Evolutionary conservation across 2,113 vertebrate genomes (phyloP).

Genomic region (Caloenas nicobarica): DNA sequence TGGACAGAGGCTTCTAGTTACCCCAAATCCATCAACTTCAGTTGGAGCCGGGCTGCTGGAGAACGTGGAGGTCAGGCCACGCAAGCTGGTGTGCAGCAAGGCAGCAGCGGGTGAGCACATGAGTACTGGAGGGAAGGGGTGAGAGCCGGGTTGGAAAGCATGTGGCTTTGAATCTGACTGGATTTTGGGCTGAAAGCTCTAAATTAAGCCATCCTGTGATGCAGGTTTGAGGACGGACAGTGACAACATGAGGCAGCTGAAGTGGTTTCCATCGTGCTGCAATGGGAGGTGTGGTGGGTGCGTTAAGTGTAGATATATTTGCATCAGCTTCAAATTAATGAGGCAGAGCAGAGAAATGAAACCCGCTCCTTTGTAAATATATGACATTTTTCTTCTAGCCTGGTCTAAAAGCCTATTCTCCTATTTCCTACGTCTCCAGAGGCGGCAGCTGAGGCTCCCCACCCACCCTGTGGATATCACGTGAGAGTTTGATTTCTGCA

Average conservation of each 20-base stretch:
- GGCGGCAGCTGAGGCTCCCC: background rate
- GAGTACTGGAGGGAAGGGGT: too few species aligned
- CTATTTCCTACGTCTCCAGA: background rate
- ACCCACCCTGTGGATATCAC: background rate
- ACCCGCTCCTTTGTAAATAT: background rate
- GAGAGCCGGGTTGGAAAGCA: background rate
- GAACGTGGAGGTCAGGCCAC: fast-evolving
- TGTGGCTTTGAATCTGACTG: constrained; percentile 11
- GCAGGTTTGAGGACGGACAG: background rate
- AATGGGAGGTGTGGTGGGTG: background rate
- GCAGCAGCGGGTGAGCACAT: background rate
- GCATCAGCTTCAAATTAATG: background rate
- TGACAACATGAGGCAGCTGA: background rate
- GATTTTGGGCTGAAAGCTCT: constrained; percentile 10
- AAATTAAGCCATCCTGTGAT: constrained; percentile 24
- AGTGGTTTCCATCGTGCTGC: fast-evolving
- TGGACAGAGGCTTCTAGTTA: background rate
- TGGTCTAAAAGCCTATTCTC: background rate
- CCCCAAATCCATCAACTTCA: background rate
- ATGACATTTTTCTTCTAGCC: background rate
- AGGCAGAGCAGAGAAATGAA: background rate
- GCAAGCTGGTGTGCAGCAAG: background rate
- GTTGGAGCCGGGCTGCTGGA: background rate
- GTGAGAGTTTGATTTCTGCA: background rate
- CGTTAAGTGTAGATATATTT: background rate